A percentile compares a stretch with the other conserved stretches of the same genome.
Evolutionary conservation across 2,888 invertebrate genomes (phyloP).

Genomic region (Apocheima hispidaria): DNA sequence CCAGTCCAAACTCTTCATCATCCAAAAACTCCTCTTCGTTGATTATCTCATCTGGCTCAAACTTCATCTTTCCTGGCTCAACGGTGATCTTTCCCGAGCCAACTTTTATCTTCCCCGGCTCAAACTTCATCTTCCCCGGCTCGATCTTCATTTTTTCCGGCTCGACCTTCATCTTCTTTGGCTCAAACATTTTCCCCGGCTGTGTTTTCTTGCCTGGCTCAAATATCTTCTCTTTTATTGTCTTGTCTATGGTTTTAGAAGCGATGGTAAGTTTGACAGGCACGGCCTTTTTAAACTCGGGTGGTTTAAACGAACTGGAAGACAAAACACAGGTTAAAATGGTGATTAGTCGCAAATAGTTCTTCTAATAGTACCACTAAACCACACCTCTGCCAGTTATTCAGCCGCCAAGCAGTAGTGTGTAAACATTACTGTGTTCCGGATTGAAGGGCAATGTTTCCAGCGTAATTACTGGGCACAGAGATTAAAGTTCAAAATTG

Average conservation of each 20-base stretch:
- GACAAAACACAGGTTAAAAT: too few relatives aligned
- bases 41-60: constrained; percentile 51
- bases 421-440: too few relatives aligned
- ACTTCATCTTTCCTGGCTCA: constrained; percentile 12
- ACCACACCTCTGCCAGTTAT: too few relatives aligned
- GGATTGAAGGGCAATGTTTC: too few relatives aligned
- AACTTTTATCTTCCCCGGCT: not conserved
- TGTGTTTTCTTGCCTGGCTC: constrained; percentile 24
- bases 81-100: not conserved
- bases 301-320: constrained; percentile 14
- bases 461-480: too few relatives aligned
- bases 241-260: constrained; percentile 28
- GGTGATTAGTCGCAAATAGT: too few relatives aligned
- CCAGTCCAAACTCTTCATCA: constrained; percentile 60
- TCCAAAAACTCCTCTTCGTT: constrained; percentile 66
- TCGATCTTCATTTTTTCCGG: not conserved
- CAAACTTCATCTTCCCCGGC: not conserved
- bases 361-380: too few relatives aligned
- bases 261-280: not conserved
- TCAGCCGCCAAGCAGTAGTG: too few relatives aligned
- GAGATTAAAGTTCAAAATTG: too few relatives aligned
- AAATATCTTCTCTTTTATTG: not conserved
- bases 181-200: not conserved
- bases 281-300: constrained; percentile 9
- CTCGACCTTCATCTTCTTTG: not conserved